Percentiles rank a stretch among this genome's conserved stretches.
Conservation (phyloP, 2,888 invertebrate genomes). For the Euzetes globulus region DNA sequence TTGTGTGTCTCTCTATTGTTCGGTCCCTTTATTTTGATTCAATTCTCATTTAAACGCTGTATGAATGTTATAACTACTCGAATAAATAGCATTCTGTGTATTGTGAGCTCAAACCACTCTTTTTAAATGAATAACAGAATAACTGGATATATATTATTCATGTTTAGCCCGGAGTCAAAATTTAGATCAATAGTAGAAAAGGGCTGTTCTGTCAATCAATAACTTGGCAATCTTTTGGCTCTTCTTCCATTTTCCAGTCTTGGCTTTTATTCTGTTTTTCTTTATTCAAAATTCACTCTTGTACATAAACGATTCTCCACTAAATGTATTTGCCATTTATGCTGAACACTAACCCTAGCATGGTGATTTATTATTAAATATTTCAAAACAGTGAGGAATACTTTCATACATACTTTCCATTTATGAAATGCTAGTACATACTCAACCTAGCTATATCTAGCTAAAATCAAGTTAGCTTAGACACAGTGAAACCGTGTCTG, state of each 20-base stretch:
- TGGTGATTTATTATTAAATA: too few relatives aligned
- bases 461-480: too few relatives aligned
- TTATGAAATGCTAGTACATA: too few relatives aligned
- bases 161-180: neutral
- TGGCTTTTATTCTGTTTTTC: neutral
- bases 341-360: too few relatives aligned
- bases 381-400: too few relatives aligned
- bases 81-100: neutral
- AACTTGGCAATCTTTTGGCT: neutral
- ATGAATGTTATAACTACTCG: neutral
- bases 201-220: constrained; percentile 5
- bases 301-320: too few relatives aligned
- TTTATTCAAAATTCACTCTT: neutral
- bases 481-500: too few relatives aligned
- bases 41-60: neutral
- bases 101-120: neutral
- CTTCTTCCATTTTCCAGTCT: neutral
- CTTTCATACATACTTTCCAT: too few relatives aligned
- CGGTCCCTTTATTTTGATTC: neutral
- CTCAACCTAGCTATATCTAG: too few relatives aligned
- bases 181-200: neutral
- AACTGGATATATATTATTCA: neutral
- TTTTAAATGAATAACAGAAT: neutral
- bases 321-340: too few relatives aligned
- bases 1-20: neutral